phyloP scores from a whole-genome alignment of 2,113 vertebrate species.

The Synchiropus splendidus region DNA sequence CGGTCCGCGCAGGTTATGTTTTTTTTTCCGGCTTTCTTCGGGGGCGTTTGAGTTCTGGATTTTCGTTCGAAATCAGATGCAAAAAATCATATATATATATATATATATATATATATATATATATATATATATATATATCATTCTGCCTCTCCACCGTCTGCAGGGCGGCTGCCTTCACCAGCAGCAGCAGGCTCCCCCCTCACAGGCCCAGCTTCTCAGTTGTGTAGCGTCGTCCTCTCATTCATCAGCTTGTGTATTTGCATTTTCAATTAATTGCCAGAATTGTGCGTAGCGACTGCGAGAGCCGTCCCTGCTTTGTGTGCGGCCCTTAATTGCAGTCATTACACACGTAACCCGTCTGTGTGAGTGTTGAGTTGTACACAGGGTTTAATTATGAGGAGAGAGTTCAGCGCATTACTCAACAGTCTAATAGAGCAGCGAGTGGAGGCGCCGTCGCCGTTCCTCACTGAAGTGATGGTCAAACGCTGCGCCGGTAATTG shows the following conservation, averaged over 20 bases:
- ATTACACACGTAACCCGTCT: conserved; percentile 57
- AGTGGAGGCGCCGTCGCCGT: conserved; percentile 29
- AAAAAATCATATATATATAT: no score
- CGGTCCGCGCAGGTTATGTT: no score
- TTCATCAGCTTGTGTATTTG: conserved; percentile 62
- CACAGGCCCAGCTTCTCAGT: conserved; percentile 19
- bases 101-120: no score
- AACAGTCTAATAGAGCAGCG: conserved; percentile 61
- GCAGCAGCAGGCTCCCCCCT: background rate
- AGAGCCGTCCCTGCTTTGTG: conserved; percentile 52
- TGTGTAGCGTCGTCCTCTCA: conserved; percentile 39
- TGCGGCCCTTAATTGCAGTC: conserved; percentile 64
- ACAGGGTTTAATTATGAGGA: conserved; percentile 63
- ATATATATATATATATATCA: no score
- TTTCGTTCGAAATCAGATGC: no score
- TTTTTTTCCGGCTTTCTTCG: no score
- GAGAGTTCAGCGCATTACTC: conserved; percentile 62
- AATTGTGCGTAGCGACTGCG: conserved; percentile 39
- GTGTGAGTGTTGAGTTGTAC: conserved; percentile 63
- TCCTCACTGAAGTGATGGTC: conserved; percentile 40
- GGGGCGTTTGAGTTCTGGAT: no score
- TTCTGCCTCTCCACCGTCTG: no score
- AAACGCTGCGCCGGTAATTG: conserved; percentile 47
- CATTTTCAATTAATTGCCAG: conserved; percentile 68
- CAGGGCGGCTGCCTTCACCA: no score